These are phyloP conservation scores for Acronicta aceris DNA, from an alignment of 2,888 invertebrate genomes.

Conservation along the genomic window DNA sequence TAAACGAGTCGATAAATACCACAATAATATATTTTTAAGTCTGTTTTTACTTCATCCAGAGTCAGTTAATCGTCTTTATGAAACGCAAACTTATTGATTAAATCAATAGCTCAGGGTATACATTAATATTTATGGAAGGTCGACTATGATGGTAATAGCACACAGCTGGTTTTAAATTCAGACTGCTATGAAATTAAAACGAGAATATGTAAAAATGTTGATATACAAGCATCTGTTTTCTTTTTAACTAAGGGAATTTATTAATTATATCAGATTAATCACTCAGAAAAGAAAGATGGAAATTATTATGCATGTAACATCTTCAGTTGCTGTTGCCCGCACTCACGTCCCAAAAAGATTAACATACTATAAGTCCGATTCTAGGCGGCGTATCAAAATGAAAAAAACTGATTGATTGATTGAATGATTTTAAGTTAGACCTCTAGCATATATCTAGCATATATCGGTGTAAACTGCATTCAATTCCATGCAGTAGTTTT, in stretches of 20 bases:
- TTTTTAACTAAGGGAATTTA: background rate
- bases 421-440: too few species aligned
- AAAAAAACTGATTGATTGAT: too few species aligned
- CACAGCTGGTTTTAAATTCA: background rate
- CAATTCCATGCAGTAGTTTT: too few species aligned
- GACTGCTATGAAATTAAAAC: background rate
- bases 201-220: background rate
- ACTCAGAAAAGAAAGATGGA: too few species aligned
- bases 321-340: too few species aligned
- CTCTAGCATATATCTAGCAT: too few species aligned
- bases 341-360: too few species aligned
- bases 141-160: background rate
- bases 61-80: constrained; percentile 9
- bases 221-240: background rate
- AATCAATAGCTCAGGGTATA: constrained; percentile 3
- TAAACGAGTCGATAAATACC: background rate
- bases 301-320: background rate
- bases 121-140: constrained; percentile 10
- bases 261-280: background rate
- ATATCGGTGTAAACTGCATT: too few species aligned
- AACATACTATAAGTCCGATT: too few species aligned
- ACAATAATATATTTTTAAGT: constrained; percentile 1
- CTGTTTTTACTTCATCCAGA: background rate
- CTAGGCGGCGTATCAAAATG: too few species aligned
- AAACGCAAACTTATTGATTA: background rate